phyloP scores from a whole-genome alignment of 2,888 invertebrate species.

The Cheiracanthium punctorium region DNA sequence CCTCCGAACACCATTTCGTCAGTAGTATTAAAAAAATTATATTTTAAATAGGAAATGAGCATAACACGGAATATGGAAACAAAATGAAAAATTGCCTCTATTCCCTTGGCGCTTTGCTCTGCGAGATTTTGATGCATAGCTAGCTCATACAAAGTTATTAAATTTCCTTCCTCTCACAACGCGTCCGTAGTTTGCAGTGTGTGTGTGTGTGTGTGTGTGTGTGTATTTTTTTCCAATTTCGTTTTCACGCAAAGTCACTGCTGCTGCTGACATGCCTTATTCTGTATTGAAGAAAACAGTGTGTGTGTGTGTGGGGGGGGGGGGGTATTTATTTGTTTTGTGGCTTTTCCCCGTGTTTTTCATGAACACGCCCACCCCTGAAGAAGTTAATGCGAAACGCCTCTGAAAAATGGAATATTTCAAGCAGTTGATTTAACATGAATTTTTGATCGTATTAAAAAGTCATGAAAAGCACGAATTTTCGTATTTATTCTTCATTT shows the following conservation, averaged over 20 bases:
- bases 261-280: not conserved
- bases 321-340: slow-evolving; percentile 11
- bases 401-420: not conserved
- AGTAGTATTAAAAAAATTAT: too few species aligned
- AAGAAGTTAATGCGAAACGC: not conserved
- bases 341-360: not conserved
- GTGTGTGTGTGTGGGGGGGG: too few species aligned
- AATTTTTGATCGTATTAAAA: not conserved
- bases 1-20: too few species aligned
- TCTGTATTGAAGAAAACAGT: too few species aligned
- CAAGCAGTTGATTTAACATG: not conserved
- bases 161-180: not conserved
- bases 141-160: not conserved
- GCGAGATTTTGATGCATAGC: slow-evolving; percentile 13
- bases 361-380: not conserved
- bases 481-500: not conserved
- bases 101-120: not conserved
- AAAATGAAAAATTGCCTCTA: not conserved
- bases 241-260: slow-evolving; percentile 9
- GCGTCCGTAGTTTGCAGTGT: too few species aligned
- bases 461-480: not conserved
- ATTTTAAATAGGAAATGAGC: not conserved
- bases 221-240: not conserved
- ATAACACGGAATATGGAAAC: not conserved
- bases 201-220: too few species aligned